phyloP scores from a whole-genome alignment of 2,888 invertebrate species.

The Andrena fulva region DNA sequence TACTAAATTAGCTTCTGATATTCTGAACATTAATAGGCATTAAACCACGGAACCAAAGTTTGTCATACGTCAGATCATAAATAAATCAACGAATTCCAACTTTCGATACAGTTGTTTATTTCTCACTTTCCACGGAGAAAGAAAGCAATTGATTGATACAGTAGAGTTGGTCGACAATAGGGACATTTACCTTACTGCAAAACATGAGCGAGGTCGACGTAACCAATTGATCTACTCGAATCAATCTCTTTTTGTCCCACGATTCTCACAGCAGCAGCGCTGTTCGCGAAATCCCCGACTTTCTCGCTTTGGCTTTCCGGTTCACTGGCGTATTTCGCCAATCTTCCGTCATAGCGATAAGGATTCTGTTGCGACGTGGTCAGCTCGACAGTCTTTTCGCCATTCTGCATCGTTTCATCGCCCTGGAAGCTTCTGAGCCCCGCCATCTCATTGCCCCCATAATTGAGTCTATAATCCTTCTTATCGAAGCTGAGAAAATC shows the following conservation, averaged over 20 bases:
- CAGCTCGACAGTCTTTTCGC: constrained; percentile 16
- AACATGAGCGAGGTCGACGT: constrained; percentile 66
- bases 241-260: constrained; percentile 67
- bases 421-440: constrained; percentile 1
- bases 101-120: background rate
- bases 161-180: background rate
- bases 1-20: no score
- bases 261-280: constrained; percentile 68
- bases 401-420: constrained; percentile 11
- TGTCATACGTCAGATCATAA: background rate
- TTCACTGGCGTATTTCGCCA: constrained; percentile 62
- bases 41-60: background rate
- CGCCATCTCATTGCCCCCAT: constrained; percentile 26
- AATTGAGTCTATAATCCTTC: constrained; percentile 58
- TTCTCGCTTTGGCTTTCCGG: constrained; percentile 71
- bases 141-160: background rate
- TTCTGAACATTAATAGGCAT: no score
- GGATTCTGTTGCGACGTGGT: constrained; percentile 50
- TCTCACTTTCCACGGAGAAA: background rate
- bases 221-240: constrained; percentile 64
- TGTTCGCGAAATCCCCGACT: constrained; percentile 74
- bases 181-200: constrained; percentile 56
- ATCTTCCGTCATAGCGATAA: constrained; percentile 70
- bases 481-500: constrained; percentile 68
- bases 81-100: background rate